Conservation (phyloP, 2,797 vertebrate genomes). For the Notolabrus celidotus region DNA sequence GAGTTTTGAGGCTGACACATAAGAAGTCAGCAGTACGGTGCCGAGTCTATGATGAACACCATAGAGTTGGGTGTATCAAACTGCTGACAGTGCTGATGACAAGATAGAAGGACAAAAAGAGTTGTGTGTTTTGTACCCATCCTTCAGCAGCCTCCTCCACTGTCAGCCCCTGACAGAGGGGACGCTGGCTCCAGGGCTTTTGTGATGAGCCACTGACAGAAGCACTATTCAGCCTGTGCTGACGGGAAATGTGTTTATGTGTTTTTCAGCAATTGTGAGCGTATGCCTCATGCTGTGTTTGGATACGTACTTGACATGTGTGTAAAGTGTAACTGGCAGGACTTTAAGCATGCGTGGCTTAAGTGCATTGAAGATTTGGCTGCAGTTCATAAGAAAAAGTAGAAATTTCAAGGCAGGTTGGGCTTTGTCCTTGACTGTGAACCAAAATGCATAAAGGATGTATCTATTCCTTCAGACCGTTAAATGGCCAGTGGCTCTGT, state of each 20-base stretch:
- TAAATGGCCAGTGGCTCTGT: constrained; percentile 17
- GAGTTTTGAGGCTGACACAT: neutral
- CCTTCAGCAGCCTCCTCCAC: constrained; percentile 32
- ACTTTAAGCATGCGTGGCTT: constrained; percentile 13
- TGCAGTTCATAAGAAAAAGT: constrained; percentile 22
- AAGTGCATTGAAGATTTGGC: constrained; percentile 50
- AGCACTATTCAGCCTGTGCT: constrained; percentile 27
- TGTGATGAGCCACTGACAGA: constrained; percentile 61
- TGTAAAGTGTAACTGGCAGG: constrained; percentile 43
- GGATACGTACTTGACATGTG: constrained; percentile 39
- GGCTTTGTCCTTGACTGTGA: constrained; percentile 25
- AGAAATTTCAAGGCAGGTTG: constrained; percentile 2
- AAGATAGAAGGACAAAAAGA: constrained; percentile 59
- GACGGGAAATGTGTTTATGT: constrained; percentile 49
- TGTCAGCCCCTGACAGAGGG: constrained; percentile 64
- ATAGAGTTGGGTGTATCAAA: constrained; percentile 56
- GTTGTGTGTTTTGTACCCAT: constrained; percentile 45
- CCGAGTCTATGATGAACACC: constrained; percentile 47
- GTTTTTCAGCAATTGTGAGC: constrained; percentile 34
- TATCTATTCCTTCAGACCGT: constrained; percentile 12
- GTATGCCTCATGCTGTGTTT: constrained; percentile 19
- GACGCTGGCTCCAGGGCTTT: constrained; percentile 52
- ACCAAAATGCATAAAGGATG: constrained; percentile 25
- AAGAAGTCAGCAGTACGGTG: constrained; percentile 25
- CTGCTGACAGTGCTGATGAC: constrained; percentile 63